These are phyloP conservation scores for Polyodon spathula DNA, from an alignment of 2,113 vertebrate species.

Conservation along the genomic window DNA sequence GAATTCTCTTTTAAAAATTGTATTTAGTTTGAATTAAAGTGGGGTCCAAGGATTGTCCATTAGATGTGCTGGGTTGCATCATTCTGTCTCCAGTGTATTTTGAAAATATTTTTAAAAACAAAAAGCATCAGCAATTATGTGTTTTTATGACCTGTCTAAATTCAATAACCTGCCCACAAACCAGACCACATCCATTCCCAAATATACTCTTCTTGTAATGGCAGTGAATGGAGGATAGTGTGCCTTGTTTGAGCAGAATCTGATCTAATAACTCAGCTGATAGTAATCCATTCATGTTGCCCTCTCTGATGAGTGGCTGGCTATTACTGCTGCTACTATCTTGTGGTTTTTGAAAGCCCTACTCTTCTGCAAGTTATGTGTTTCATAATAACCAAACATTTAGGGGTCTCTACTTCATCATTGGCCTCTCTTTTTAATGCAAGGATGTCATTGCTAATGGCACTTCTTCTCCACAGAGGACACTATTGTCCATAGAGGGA, in stretches of 20 bases:
- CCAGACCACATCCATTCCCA: constrained; percentile 3
- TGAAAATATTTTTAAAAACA: not conserved
- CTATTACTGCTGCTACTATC: too few species aligned
- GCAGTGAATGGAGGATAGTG: constrained; percentile 23
- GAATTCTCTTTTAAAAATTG: not conserved
- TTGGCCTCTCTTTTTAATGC: too few species aligned
- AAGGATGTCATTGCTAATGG: too few species aligned
- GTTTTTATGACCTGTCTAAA: not conserved
- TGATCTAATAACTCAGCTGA: constrained; percentile 28
- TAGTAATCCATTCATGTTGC: not conserved
- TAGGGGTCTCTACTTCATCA: too few species aligned
- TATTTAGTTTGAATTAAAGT: not conserved
- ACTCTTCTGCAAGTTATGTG: too few species aligned
- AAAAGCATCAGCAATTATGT: constrained; percentile 5
- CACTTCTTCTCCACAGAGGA: too few species aligned
- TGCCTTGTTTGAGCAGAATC: constrained; percentile 16
- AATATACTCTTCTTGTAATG: constrained; percentile 24
- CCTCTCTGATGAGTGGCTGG: too few species aligned
- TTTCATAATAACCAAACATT: too few species aligned
- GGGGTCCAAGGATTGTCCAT: not conserved
- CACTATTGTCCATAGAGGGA: too few species aligned
- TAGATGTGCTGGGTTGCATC: not conserved
- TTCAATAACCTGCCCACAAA: not conserved
- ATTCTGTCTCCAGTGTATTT: not conserved
- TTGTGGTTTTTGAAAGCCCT: too few species aligned